Evolutionary conservation across 2,888 invertebrate species (phyloP), one percentile per base, ranked within the genome.

Genomic region (Chloroclysta siterata): DNA sequence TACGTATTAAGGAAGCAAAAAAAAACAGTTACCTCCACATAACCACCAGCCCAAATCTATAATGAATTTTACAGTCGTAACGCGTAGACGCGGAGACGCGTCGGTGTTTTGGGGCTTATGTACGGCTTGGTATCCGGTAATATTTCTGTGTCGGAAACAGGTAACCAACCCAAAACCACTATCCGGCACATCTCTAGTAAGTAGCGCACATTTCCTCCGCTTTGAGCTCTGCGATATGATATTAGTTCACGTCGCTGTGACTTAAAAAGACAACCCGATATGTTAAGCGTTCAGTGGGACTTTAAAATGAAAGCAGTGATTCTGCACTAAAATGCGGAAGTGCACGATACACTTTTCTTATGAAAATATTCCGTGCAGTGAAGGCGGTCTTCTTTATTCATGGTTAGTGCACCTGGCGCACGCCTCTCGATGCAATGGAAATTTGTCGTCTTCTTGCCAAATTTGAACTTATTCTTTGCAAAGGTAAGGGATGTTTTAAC

Each of bases 391-490:
- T 82, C 85, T 81, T 85, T 86, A 88, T 87, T 85, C 84, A 82
- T 81, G 78, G 76, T 77, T 67, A 70, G 84, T 78, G 78, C 88
- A 87, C 88, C 87, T 88, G 88, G 65, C 64, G 54, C 58, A 46
- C 79, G 76, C 72, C 75, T 75, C 71, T 71, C 75, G 77, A 77
- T 83, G 85, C 86, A 83, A 87, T 85, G 87, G 87, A 84, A 88
- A 89, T 88, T 84, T 87, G 85, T 87, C 85, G 84, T 83, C 82
- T 80, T 78, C 83, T 83, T 81, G 82, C 83, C 85, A 85, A 88
- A 88, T 86, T 85, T 85, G 78, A 82, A 84, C 81, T 82, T 84
- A 84, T 85, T 84, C 82, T 81, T 78, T 75, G 78, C 77, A 76
- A 77, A 81, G 75, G 78, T 74, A 72, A 14, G 29, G 69, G 76